Evolutionary conservation across 2,888 invertebrate species (phyloP).

Genomic region (Drosophila eohydei): DNA sequence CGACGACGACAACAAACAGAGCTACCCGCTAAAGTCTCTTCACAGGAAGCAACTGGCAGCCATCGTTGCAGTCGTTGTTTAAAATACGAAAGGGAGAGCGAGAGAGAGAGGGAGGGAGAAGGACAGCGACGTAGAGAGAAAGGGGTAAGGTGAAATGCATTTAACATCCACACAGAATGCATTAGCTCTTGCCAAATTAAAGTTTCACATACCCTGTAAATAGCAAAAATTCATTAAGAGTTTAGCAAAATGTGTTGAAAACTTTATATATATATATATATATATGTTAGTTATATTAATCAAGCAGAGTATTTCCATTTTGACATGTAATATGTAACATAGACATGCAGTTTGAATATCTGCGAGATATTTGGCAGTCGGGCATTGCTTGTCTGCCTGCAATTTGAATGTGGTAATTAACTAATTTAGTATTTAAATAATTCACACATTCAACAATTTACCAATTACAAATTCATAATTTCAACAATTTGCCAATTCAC

Average conservation of each 20-base stretch:
- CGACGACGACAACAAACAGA: constrained; percentile 28
- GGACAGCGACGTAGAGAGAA: not conserved
- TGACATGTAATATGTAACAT: not conserved
- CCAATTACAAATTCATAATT: not conserved
- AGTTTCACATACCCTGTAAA: constrained; percentile 37
- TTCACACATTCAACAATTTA: too few relatives aligned
- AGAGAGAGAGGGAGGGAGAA: not conserved
- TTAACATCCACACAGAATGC: constrained; percentile 49
- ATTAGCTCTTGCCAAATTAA: constrained; percentile 60
- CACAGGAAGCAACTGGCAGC: constrained; percentile 58
- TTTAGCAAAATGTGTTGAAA: constrained; percentile 21
- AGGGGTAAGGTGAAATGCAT: not conserved
- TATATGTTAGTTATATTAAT: constrained; percentile 14
- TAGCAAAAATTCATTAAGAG: constrained; percentile 9
- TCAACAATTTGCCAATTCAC: too few relatives aligned
- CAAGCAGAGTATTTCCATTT: not conserved
- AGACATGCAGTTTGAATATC: not conserved
- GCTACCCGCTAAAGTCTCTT: constrained; percentile 48
- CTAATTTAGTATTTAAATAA: not conserved
- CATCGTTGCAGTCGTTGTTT: constrained; percentile 40
- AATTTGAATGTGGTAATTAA: not conserved
- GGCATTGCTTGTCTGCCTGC: not conserved
- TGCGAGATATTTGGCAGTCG: not conserved
- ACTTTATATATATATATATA: constrained; percentile 21
- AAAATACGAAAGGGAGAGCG: constrained; percentile 24